Base-by-base conservation (phyloP, 2,797 vertebrate genomes). In the Gobio occitaniae region DNA sequence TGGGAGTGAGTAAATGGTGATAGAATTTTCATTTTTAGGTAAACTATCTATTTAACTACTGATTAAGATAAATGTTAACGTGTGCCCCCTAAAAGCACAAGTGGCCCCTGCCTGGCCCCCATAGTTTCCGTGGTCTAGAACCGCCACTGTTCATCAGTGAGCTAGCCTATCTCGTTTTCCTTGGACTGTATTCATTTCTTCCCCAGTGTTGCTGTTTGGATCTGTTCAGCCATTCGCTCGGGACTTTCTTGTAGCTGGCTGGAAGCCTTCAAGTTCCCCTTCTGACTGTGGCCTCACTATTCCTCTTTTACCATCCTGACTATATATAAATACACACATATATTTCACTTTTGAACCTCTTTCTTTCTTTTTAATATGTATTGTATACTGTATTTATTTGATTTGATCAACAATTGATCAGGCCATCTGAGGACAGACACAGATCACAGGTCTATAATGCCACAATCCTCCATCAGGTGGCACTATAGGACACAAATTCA, bases 381-480 rank as follows among this genome's bases (percentile, higher is more conserved):
- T 54, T 2, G 48, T 17, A 19, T 54, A 61, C n/a, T 61, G n/a
- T 13, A 13, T 63, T 13, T 63, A 29, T 63, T 63, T 63, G 12
- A 15, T 63, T 63, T 29, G 61, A 29, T 12, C 36, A 38, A 38
- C 3, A 4, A 38, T 50, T 50, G 48, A 21, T 38, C 32, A 38
- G 65, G 32, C 36, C 65, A 38, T 54, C 50, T 8, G 12, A 77
- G 32, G 29, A 15, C 75, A 59, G 75, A 29, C 38, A 16, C n/a
- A 16, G 2, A 63, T 19, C 56, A 61, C 19, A 21, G 3, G n/a
- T 32, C 41, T 79, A 16, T 32, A 52, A n/a, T 16, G 2, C 3
- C 21, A 56, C 32, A 56, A 11, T 70, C 25, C 9, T 75, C 71
- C 81, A 66, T 71, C 44, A 75, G 59, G 47, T 17, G 71, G 71